These are phyloP conservation scores for Vulpes vulpes DNA, from an alignment of 2,113 vertebrate species.

Conservation along the genomic window DNA sequence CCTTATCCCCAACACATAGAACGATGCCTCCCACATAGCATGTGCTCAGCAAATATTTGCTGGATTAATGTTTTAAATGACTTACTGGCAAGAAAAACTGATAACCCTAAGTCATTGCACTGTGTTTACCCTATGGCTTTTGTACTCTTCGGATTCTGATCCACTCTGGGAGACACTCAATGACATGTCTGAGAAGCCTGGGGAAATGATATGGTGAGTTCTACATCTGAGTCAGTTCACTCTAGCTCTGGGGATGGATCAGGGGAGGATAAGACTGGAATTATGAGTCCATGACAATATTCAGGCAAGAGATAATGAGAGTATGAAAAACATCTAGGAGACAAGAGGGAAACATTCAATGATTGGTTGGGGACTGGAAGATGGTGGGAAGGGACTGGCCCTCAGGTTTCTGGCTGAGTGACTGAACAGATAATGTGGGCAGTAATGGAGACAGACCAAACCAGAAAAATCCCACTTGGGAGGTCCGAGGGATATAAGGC, in stretches of 20 bases:
- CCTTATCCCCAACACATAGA: background rate
- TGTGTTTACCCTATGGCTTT: background rate
- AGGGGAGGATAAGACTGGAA: background rate
- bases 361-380: background rate
- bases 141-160: background rate
- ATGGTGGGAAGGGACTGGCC: background rate
- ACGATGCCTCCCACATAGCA: background rate
- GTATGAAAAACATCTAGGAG: constrained; percentile 43
- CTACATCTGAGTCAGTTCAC: background rate
- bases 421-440: background rate
- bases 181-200: background rate
- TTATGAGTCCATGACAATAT: background rate
- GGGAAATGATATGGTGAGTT: background rate
- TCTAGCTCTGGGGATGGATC: background rate
- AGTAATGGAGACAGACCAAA: background rate
- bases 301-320: background rate
- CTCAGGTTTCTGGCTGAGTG: background rate
- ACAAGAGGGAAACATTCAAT: background rate
- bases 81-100: constrained; percentile 7
- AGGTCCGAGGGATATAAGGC: background rate
- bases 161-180: background rate
- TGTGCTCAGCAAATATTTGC: constrained; percentile 32
- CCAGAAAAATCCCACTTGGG: background rate
- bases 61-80: constrained; percentile 27
- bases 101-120: background rate